Evolutionary conservation across 2,888 invertebrate genomes (phyloP).

Genomic region (Branchipolynoe longqiensis): DNA sequence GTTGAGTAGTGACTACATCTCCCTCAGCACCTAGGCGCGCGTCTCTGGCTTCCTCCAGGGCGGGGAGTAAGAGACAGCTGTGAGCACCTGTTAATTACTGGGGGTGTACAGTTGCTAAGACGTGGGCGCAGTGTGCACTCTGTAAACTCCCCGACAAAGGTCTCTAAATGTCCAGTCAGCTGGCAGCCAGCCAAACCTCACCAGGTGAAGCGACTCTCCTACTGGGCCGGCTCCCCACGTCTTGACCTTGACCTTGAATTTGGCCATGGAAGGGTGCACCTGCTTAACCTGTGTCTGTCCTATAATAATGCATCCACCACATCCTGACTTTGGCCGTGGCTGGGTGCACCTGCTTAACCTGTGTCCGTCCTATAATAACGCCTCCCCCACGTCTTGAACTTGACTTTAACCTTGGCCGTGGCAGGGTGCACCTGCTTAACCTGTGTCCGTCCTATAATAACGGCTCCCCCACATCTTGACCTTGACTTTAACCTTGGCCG

Average conservation of each 20-base stretch:
- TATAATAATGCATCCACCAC: background rate
- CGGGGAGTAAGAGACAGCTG: no score
- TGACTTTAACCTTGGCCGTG: background rate
- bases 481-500: background rate
- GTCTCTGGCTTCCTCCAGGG: no score
- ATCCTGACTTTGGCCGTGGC: background rate
- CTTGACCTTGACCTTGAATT: background rate
- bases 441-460: background rate
- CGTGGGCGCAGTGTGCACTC: no score
- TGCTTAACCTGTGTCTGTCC: background rate
- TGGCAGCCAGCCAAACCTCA: no score
- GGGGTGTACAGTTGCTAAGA: no score
- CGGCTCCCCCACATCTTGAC: background rate
- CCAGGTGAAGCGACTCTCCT: background rate
- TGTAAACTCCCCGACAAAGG: no score
- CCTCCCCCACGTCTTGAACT: background rate
- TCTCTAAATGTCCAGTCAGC: no score
- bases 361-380: background rate
- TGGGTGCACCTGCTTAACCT: background rate
- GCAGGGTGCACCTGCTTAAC: background rate
- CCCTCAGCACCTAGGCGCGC: no score
- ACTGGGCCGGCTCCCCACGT: background rate
- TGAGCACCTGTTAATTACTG: no score
- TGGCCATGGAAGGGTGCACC: background rate
- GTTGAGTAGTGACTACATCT: no score